Evolutionary conservation across 2,888 invertebrate species (phyloP).

Genomic region (Mesorhabditis belari): DNA sequence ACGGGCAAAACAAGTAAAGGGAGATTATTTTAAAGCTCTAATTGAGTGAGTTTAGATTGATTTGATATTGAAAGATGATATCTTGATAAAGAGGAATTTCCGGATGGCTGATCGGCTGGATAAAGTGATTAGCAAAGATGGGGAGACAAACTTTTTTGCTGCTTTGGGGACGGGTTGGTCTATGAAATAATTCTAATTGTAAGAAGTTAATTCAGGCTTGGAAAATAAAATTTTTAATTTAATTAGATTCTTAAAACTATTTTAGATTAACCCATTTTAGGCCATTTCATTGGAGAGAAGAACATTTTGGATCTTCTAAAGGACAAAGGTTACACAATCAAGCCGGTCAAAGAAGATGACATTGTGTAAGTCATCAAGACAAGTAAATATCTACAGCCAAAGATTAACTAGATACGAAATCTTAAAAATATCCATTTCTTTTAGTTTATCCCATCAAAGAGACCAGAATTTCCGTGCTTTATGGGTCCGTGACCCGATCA

Average conservation of each 20-base stretch:
- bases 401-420: no score
- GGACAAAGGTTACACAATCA: background rate
- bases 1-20: background rate
- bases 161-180: slow-evolving; percentile 60
- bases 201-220: no score
- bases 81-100: slow-evolving; percentile 59
- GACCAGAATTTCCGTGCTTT: background rate
- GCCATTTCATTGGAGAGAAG: background rate
- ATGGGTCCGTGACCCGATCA: background rate
- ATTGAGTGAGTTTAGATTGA: slow-evolving; percentile 51
- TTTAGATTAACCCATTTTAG: background rate
- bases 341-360: background rate
- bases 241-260: background rate
- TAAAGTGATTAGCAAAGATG: slow-evolving; percentile 55
- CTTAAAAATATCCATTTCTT: background rate
- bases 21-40: background rate
- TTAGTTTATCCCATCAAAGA: background rate
- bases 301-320: background rate
- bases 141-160: slow-evolving; percentile 58
- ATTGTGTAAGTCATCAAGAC: background rate
- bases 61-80: slow-evolving; percentile 58
- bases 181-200: no score
- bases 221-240: no score
- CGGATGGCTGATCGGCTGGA: slow-evolving; percentile 58
- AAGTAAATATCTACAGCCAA: background rate